These are phyloP conservation scores for Tachina grossa DNA, from an alignment of 2,888 invertebrate species.

Conservation along the genomic window DNA sequence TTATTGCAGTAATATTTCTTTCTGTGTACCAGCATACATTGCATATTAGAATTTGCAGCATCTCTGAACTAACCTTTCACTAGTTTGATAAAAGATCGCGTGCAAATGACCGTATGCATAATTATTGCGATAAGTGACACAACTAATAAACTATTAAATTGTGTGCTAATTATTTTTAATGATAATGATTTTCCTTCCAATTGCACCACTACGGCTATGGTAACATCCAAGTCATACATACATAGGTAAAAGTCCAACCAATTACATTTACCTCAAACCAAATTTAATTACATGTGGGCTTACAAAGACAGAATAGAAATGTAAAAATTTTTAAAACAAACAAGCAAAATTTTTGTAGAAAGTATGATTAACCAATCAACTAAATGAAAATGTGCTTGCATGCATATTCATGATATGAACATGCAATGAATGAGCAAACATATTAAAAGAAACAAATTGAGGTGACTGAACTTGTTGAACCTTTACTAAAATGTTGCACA, in stretches of 20 bases:
- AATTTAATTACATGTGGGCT: constrained; percentile 8
- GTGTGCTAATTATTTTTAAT: neutral
- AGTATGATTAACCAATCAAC: constrained; percentile 33
- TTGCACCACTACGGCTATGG: neutral
- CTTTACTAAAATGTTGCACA: constrained; percentile 64
- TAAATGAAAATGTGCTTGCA: constrained; percentile 34
- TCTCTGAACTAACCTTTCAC: neutral
- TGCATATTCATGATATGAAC: constrained; percentile 17
- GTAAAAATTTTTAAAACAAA: constrained; percentile 11
- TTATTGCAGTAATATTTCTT: no score
- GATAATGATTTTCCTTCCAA: neutral
- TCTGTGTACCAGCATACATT: no score
- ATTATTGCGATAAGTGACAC: neutral
- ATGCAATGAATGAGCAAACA: constrained; percentile 49
- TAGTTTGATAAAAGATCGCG: neutral
- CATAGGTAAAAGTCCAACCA: neutral
- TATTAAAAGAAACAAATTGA: constrained; percentile 40
- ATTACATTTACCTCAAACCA: constrained; percentile 46
- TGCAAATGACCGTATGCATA: neutral
- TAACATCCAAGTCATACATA: neutral
- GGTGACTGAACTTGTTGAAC: constrained; percentile 71
- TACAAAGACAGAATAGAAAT: constrained; percentile 18
- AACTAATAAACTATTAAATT: neutral
- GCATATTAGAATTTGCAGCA: no score
- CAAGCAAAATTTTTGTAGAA: constrained; percentile 56